Evolutionary conservation across 1,140 invertebrate genomes (phyloP).

Genomic region (Drosophila paulistorum): DNA sequence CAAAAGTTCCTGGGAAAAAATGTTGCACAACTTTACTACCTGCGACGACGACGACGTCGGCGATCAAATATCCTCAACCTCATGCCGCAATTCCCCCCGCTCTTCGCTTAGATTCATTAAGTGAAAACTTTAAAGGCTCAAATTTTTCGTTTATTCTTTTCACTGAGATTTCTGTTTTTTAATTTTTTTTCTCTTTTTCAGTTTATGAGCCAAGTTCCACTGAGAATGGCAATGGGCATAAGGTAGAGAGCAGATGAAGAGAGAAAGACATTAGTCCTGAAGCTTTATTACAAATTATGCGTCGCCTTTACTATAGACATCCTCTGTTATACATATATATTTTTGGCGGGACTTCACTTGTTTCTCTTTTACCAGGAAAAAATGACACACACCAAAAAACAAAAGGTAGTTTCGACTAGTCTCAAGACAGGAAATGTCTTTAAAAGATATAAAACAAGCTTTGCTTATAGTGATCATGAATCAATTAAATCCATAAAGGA

Average conservation of each 20-base stretch:
- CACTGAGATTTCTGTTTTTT: conserved; percentile 13
- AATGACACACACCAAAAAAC: neutral
- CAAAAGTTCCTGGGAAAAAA: conserved; percentile 79
- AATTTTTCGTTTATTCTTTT: conserved; percentile 74
- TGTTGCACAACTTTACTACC: conserved; percentile 79
- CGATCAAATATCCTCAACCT: conserved; percentile 44
- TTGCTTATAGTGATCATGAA: too few species aligned
- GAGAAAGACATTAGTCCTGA: conserved; percentile 72
- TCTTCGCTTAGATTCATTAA: conserved; percentile 77
- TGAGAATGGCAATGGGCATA: conserved; percentile 29
- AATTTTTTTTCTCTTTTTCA: conserved; percentile 30
- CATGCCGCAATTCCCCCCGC: conserved; percentile 21
- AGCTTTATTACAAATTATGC: conserved; percentile 81
- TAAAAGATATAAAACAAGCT: neutral
- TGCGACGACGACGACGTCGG: conserved; percentile 59
- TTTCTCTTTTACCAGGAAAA: neutral
- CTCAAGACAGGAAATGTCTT: neutral
- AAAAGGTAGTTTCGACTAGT: neutral
- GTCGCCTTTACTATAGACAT: conserved; percentile 51
- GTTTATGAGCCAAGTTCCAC: conserved; percentile 50
- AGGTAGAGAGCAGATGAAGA: conserved; percentile 24
- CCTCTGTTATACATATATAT: conserved; percentile 18
- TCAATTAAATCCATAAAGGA: too few species aligned
- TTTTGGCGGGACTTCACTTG: conserved; percentile 19
- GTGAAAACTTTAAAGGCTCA: conserved; percentile 78